Evolutionary conservation across 2,797 vertebrate species (phyloP).

Genomic region (Argentina silus): DNA sequence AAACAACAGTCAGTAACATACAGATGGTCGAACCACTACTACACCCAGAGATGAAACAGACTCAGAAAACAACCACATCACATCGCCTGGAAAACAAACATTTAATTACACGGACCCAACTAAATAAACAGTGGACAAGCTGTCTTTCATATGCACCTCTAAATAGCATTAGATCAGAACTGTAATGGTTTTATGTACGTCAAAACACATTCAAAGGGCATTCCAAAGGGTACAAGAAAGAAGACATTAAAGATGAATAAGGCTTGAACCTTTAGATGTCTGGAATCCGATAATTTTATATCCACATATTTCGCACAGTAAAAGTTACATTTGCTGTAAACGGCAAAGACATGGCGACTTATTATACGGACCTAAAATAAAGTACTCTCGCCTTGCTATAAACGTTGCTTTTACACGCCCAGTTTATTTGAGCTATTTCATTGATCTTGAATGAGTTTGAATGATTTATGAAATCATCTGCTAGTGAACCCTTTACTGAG

Average conservation of each 20-base stretch:
- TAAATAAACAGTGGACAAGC: not conserved
- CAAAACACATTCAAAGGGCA: not conserved
- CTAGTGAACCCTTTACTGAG: not conserved
- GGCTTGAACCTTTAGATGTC: not conserved
- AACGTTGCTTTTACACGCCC: not conserved
- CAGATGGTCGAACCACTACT: not conserved
- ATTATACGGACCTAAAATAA: not conserved
- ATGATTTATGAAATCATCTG: constrained; percentile 1
- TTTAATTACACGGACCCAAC: constrained; percentile 6
- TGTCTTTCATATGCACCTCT: not conserved
- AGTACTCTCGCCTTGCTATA: not conserved
- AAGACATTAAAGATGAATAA: not conserved
- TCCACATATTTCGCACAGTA: not conserved
- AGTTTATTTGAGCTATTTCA: not conserved
- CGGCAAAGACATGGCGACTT: not conserved
- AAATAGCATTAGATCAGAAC: constrained; percentile 4
- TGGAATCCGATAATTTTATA: constrained; percentile 1
- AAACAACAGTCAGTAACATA: not conserved
- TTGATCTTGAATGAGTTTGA: not conserved
- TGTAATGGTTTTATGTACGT: constrained; percentile 1
- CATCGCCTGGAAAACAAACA: constrained; percentile 13
- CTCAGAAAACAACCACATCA: constrained; percentile 8
- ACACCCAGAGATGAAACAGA: constrained; percentile 19
- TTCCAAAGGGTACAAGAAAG: not conserved
- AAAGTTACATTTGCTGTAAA: not conserved